Percentiles rank a stretch among this genome's conserved stretches.
Conservation (phyloP, 2,113 vertebrate species). For the Odocoileus hemionus region DNA sequence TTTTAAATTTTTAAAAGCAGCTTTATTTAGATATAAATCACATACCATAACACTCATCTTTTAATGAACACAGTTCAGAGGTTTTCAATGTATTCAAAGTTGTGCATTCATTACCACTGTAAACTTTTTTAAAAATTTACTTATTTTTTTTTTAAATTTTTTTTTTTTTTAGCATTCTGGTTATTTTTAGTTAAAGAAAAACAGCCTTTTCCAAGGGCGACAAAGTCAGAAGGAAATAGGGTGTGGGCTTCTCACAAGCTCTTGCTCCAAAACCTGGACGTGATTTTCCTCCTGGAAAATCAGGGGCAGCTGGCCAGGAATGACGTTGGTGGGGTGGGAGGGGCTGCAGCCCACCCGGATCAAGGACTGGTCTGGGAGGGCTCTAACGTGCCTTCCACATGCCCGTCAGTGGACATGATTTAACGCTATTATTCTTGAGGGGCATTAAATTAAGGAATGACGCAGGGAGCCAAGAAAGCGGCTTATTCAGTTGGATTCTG, state of each 20-base stretch:
- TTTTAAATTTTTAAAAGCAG: not conserved
- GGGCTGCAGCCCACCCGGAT: not conserved
- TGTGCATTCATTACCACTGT: not conserved
- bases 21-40: not conserved
- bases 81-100: not conserved
- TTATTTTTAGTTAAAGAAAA: conserved; percentile 73
- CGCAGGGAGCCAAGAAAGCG: not conserved
- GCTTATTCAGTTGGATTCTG: conserved; percentile 93
- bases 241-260: not conserved
- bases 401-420: conserved; percentile 36
- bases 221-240: conserved; percentile 38
- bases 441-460: conserved; percentile 76
- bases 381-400: not conserved
- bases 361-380: not conserved
- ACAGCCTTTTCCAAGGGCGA: conserved; percentile 43
- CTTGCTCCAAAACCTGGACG: not conserved
- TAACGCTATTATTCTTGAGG: conserved; percentile 49
- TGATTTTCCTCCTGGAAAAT: not conserved
- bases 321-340: not conserved
- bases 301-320: not conserved
- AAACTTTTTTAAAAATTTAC: not conserved
- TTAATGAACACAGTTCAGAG: not conserved
- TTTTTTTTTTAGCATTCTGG: not conserved
- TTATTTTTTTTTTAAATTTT: too few species aligned
- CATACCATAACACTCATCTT: not conserved